phyloP scores from a whole-genome alignment of 2,888 invertebrate species.

The Sycophila texana region DNA sequence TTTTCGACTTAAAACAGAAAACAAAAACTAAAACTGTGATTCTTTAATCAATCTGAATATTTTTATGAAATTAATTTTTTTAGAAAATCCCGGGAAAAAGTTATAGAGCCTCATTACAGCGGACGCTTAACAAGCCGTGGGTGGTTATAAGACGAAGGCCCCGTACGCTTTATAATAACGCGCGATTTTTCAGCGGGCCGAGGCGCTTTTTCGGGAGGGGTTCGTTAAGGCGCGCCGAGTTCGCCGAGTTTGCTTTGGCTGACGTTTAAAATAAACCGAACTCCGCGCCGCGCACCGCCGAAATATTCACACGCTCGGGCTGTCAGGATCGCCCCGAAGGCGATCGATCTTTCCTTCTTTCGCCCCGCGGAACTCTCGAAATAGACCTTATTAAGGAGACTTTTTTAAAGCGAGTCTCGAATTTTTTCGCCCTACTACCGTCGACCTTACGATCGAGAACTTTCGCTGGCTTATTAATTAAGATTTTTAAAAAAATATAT shows the following conservation, averaged over 20 bases:
- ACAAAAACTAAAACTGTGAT: too few species aligned
- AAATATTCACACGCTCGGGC: constrained; percentile 69
- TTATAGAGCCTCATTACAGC: not conserved
- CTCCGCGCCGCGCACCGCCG: constrained; percentile 56
- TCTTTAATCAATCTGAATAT: too few species aligned
- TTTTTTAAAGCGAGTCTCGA: not conserved
- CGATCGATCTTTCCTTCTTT: constrained; percentile 44
- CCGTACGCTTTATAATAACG: not conserved
- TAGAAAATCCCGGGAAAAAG: too few species aligned
- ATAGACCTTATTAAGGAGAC: constrained; percentile 39
- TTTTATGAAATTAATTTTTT: too few species aligned
- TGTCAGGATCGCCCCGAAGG: constrained; percentile 23
- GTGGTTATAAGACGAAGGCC: too few species aligned
- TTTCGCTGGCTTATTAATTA: too few species aligned
- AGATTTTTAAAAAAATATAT: too few species aligned
- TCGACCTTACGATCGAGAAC: too few species aligned
- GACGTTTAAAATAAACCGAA: constrained; percentile 71
- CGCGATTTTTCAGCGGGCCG: not conserved
- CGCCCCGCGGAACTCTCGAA: constrained; percentile 14
- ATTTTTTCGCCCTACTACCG: too few species aligned
- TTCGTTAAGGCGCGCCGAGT: constrained; percentile 64
- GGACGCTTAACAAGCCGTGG: not conserved
- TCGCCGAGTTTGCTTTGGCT: constrained; percentile 70
- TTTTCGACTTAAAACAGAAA: too few species aligned
- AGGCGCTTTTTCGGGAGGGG: constrained; percentile 62